Evolutionary conservation across 2,888 invertebrate genomes (phyloP), one percentile per base, ranked within the genome.

Genomic region (Pterostichus madidus): DNA sequence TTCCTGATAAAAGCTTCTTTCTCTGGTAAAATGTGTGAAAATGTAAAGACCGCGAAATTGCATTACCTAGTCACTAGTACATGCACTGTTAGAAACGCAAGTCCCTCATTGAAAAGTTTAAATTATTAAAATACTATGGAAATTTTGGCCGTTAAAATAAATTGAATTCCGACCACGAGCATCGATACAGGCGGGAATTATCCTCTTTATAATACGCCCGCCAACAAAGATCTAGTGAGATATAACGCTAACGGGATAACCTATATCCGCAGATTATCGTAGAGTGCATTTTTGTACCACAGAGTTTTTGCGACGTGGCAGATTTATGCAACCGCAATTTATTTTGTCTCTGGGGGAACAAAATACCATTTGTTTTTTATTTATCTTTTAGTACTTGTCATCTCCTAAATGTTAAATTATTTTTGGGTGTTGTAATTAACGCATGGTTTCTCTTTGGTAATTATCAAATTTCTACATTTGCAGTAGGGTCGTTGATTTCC

Each of bases 51-150:
- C 59, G 11, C 59, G 31, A 24, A 59, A 59, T 59, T 59, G 24
- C 59, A 59, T 59, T 59, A 31, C 53, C 59, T 59, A 39, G 59
- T 59, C 8, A 5, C 59, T 31, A 24, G 59, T 24, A 59, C 59
- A 59, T 24, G 59, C 11, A 31, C 59, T 6, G 59, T 6, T 39
- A 5, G 39, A 31, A 59, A 59, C 11, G 31, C 31, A 59, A 31
- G 59, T 56, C 24, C 31, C 59, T 59, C 59, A 59, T 59, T 59
- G 59, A 59, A 59, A 59, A 59, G 24, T 59, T 59, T 59, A 59
- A 59, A 59, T 59, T 59, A 59, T 59, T 59, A 59, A 59, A 59
- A 59, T 59, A 31, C 10, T 59, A 59, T 59, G 59, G 59, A 59
- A 59, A 59, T 59, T 59, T 59, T 17, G 8, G 59, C 59, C 59